Conservation (phyloP, 2,113 vertebrate genomes). For the Dasypus novemcinctus region DNA sequence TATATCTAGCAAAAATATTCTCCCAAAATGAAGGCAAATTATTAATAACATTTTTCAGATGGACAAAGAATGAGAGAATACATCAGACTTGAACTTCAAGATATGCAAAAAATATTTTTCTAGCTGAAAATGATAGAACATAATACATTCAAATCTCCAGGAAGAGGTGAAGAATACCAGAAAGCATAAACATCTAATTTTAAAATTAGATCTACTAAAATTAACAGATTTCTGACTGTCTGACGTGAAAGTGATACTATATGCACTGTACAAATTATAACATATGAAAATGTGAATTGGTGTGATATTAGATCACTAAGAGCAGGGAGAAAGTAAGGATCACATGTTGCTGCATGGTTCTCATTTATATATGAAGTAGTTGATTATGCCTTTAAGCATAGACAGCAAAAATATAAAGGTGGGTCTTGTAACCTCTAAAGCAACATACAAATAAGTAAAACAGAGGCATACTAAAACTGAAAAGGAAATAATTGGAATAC, state of each 20-base stretch:
- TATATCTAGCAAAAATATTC: not conserved
- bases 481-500: not conserved
- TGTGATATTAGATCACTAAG: not conserved
- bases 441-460: not conserved
- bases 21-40: not conserved
- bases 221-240: not conserved
- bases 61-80: not conserved
- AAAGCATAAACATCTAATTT: not conserved
- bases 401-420: not conserved
- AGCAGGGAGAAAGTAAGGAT: not conserved
- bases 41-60: not conserved
- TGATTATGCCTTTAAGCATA: not conserved
- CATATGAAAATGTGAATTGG: not conserved
- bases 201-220: not conserved
- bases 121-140: not conserved
- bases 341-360: not conserved
- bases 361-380: not conserved
- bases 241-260: not conserved
- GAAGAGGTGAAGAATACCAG: not conserved
- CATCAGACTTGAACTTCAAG: not conserved
- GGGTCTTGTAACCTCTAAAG: not conserved
- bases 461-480: not conserved
- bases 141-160: not conserved
- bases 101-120: not conserved
- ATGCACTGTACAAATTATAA: not conserved